Percentiles rank a stretch among this genome's conserved stretches.
phyloP scores from a whole-genome alignment of 2,797 vertebrate genomes.

The Fratercula arctica region DNA sequence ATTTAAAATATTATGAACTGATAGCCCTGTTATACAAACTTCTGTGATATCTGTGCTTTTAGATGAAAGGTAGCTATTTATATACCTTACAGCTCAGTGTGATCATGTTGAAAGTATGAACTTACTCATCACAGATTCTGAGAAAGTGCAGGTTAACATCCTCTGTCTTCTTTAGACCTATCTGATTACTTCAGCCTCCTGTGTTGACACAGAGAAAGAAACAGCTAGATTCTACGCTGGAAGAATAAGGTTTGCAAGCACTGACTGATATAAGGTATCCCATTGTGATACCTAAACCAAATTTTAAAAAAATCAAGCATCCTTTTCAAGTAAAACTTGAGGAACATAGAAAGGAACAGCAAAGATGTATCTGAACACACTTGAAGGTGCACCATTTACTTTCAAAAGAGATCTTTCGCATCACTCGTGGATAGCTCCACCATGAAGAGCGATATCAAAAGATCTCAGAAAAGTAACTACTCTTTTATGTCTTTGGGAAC shows the following conservation, averaged over 20 bases:
- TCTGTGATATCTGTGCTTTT: constrained; percentile 45
- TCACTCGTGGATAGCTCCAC: constrained; percentile 75
- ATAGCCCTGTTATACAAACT: constrained; percentile 13
- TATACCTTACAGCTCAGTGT: background rate
- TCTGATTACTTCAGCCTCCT: constrained; percentile 69
- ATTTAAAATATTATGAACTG: constrained; percentile 54
- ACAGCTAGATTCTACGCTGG: constrained; percentile 61
- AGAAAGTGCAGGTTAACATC: constrained; percentile 28
- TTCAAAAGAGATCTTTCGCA: constrained; percentile 83
- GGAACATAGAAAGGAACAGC: constrained; percentile 75
- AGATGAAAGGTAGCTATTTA: constrained; percentile 52
- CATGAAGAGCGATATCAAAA: constrained; percentile 80
- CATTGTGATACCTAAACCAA: constrained; percentile 73
- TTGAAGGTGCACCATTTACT: constrained; percentile 81
- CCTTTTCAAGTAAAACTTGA: constrained; percentile 78
- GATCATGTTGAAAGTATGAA: constrained; percentile 48
- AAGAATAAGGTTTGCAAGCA: constrained; percentile 64
- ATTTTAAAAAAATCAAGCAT: constrained; percentile 75
- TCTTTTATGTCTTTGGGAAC: constrained; percentile 81
- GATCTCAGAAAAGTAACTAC: constrained; percentile 76
- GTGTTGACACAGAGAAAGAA: constrained; percentile 72
- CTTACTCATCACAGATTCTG: constrained; percentile 43
- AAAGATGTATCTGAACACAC: constrained; percentile 77
- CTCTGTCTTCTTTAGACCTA: constrained; percentile 11
- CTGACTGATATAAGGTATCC: constrained; percentile 65